Evolutionary conservation across 1,140 invertebrate species (phyloP), one percentile per base, ranked within the genome.

Genomic region (Drosophila kikkawai): DNA sequence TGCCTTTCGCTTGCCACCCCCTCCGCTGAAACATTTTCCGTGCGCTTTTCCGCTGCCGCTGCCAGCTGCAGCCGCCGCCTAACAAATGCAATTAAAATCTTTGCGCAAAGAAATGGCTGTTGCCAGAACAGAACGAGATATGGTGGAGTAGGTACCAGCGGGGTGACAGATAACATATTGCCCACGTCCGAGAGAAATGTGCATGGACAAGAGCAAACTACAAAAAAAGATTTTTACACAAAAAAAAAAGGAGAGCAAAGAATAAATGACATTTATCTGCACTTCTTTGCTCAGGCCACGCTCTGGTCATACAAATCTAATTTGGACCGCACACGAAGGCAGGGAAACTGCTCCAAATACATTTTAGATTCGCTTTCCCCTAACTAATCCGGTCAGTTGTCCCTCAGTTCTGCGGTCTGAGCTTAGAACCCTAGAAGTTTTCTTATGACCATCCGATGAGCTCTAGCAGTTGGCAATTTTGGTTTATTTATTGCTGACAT

Each of bases 81-180:
- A 64, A 53, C 61, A 81, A 90, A 88, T 84, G 85, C 80, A 88
- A 88, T 88, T 88, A 88, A 88, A 88, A 84, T 90, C 85, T 68
- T 61, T 55, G 65, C 60, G 34, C 64, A 66, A 65, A 45, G 64
- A 60, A 67, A 74, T 57, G 73, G 70, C 53, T 64, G 69, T 59
- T 77, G 55, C 71, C 67, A 36, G 66, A 80, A 71, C 53, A 42
- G 44, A 44, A 15, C 34, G 41, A 56, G 15, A 47, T 44, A 22
- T 45, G 55, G 39, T 17, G 63, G 48, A 55, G 60, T 61, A 57
- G 15, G 19, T 11, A 17, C 19, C 26, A 17, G 48, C 36, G 64
- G 34, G 32, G 39, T 64, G 75, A 70, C 80, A 83, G 69, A 61
- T 70, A 83, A 82, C 80, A 82, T 83, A 82, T 79, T 63, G 75